A percentile compares a stretch with the other conserved stretches of the same genome.
phyloP scores from a whole-genome alignment of 2,113 vertebrate species.

The Macquaria ambigua region DNA sequence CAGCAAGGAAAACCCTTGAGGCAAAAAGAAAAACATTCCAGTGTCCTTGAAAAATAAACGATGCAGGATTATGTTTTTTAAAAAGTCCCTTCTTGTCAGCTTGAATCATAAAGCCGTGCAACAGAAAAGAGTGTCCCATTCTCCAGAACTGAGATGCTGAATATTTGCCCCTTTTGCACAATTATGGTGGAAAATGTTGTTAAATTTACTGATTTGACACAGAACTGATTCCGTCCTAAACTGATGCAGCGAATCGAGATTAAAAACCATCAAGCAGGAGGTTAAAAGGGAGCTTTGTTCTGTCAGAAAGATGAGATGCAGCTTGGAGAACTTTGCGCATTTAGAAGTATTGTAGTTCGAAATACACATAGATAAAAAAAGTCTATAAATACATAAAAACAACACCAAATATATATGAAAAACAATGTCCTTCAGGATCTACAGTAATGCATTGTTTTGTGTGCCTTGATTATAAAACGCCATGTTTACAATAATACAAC shows the following conservation, averaged over 20 bases:
- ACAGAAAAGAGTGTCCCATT: not conserved
- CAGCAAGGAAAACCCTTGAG: not conserved
- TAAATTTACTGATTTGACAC: not conserved
- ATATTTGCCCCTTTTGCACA: not conserved
- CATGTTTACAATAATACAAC: constrained; percentile 56
- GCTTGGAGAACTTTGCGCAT: not conserved
- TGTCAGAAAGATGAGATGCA: not conserved
- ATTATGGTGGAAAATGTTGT: not conserved
- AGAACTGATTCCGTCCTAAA: not conserved
- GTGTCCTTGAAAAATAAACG: not conserved
- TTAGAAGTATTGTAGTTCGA: not conserved
- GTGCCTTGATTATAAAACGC: not conserved
- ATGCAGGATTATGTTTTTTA: not conserved
- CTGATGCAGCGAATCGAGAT: not conserved
- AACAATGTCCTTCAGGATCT: not conserved
- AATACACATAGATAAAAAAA: not conserved
- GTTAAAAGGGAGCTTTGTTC: not conserved
- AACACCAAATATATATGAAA: not conserved
- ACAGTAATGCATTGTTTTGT: not conserved
- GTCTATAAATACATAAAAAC: not conserved
- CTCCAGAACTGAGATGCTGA: not conserved
- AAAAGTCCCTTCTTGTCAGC: not conserved
- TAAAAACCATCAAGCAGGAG: not conserved
- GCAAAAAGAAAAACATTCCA: not conserved
- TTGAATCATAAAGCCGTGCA: not conserved